A percentile compares a stretch with the other conserved stretches of the same genome.
Evolutionary conservation across 2,888 invertebrate species (phyloP).

Genomic region (Smittia aterrima): DNA sequence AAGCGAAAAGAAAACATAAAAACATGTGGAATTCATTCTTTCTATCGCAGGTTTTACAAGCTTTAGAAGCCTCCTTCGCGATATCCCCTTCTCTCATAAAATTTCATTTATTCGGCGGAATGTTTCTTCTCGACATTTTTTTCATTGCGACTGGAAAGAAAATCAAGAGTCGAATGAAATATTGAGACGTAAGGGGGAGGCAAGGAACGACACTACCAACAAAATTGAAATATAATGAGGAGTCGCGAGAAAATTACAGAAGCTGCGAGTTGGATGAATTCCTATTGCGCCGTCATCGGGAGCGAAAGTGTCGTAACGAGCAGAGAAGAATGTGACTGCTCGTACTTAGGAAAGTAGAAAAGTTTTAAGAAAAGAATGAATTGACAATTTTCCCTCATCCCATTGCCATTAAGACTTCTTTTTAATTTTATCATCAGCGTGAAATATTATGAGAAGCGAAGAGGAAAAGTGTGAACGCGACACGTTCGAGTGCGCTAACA

Average conservation of each 20-base stretch:
- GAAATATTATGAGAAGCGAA: neutral
- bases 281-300: neutral
- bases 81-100: neutral
- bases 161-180: neutral
- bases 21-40: neutral
- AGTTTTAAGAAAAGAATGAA: neutral
- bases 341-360: neutral
- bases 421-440: neutral
- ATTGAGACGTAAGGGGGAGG: neutral
- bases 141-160: neutral
- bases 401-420: neutral
- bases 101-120: constrained; percentile 17
- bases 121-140: neutral
- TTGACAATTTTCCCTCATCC: neutral
- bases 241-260: neutral
- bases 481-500: neutral
- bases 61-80: neutral
- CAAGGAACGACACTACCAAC: neutral
- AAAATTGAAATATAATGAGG: constrained; percentile 37
- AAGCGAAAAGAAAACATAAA: neutral
- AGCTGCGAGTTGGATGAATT: neutral
- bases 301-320: neutral
- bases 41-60: neutral
- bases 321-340: neutral
- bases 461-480: neutral